Evolutionary conservation across 2,888 invertebrate genomes (phyloP).

Genomic region (Hypomecis atomaria): DNA sequence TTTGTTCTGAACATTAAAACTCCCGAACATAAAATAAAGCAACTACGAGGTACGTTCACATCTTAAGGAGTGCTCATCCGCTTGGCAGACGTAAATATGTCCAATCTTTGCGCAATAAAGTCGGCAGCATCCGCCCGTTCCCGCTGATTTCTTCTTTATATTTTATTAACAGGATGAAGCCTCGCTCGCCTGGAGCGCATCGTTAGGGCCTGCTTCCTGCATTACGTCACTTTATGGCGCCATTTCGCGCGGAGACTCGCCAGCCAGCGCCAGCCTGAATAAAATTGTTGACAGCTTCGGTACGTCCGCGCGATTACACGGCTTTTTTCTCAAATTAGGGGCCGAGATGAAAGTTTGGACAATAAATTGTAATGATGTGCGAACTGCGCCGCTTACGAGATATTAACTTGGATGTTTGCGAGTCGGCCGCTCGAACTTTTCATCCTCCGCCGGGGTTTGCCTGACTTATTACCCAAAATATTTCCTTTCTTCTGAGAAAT

Average conservation of each 20-base stretch:
- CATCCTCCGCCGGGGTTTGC: constrained; percentile 3
- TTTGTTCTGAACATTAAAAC: constrained; percentile 41
- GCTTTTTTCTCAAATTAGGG: constrained; percentile 52
- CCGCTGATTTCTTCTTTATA: constrained; percentile 80
- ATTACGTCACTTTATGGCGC: constrained; percentile 73
- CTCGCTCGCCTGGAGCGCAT: constrained; percentile 46
- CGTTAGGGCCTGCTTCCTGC: constrained; percentile 69
- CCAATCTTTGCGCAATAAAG: constrained; percentile 65
- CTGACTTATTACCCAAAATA: constrained; percentile 1
- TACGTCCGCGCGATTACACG: constrained; percentile 49
- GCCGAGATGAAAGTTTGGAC: constrained; percentile 52
- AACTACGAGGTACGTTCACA: constrained; percentile 32
- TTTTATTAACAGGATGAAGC: constrained; percentile 78
- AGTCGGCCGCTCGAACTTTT: constrained; percentile 34
- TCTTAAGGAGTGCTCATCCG: constrained; percentile 39
- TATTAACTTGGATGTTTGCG: constrained; percentile 36
- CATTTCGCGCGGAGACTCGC: constrained; percentile 60
- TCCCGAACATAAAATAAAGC: constrained; percentile 40
- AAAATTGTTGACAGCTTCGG: constrained; percentile 63
- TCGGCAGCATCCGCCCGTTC: constrained; percentile 48
- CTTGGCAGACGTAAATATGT: constrained; percentile 54
- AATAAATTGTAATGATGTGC: constrained; percentile 63
- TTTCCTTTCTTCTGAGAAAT: background rate
- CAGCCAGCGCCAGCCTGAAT: constrained; percentile 55
- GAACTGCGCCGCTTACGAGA: constrained; percentile 39